Base-by-base conservation (phyloP, 2,113 vertebrate genomes). In the Carassius gibelio region DNA sequence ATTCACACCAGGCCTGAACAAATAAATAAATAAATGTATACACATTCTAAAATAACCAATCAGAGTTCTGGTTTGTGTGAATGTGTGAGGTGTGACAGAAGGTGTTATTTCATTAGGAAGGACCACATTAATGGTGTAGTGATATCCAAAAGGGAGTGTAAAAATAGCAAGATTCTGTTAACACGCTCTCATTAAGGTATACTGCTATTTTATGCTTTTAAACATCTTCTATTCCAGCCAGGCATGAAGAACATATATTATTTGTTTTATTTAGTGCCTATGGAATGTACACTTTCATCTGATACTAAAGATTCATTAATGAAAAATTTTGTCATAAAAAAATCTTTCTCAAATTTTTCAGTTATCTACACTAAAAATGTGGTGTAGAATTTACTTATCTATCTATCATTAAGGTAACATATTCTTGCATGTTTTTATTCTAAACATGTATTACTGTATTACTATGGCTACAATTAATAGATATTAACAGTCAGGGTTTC, bases 1-100 rank as follows among this genome's bases (percentile, higher is more conserved):
- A 90, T 93, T 93, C 91, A 86, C 93, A 93, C 93, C 89, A 91
- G 88, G 88, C 87, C 81, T 75, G 85, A 93, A 91, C 92, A 92
- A 93, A 30, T 2, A 30, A 30, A 30, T 30, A 30, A 30, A 30
- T 30, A 30, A 42, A 88, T 61, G 87, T 89, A 89, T 90, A 93
- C 92, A 93, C 89, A 92, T 86, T 83, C 86, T 85, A 85, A 89
- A 87, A 85, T 82, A 89, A 86, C 78, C 74, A 86, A 55, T 8
- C 64, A 11, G 69, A 84, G 82, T 68, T 78, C 82, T 87, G 82
- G 81, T 86, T 81, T 86, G 78, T 72, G 82, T 82, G 85, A 59
- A 36, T 62, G 87, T 83, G 80, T 85, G 87, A 89, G 90, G 83
- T n/a, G 57, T 88, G 62, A 87, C 90, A 81, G 90, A 88, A 93